These are phyloP conservation scores for Athalia rosae DNA, from an alignment of 2,888 invertebrate species.

Conservation along the genomic window DNA sequence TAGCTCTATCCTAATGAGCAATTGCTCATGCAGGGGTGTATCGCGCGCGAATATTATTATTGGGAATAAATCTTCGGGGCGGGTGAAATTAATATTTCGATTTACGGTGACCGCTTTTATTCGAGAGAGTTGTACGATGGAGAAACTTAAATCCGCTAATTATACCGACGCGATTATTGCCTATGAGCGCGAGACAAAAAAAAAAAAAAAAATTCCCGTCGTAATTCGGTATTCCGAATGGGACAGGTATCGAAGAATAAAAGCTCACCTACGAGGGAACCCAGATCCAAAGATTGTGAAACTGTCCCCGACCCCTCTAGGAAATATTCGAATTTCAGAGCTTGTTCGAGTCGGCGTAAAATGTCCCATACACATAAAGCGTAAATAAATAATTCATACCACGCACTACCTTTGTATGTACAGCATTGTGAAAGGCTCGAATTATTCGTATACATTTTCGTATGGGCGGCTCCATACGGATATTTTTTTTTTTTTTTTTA, in stretches of 20 bases:
- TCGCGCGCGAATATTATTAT: too few relatives aligned
- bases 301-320: conserved; percentile 48
- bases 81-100: background rate
- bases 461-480: background rate
- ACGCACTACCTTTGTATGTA: conserved; percentile 28
- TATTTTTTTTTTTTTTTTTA: background rate
- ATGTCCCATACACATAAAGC: background rate
- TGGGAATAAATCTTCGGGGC: background rate
- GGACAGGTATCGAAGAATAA: background rate
- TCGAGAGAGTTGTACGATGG: conserved; percentile 12
- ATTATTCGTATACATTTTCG: conserved; percentile 1
- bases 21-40: too few relatives aligned
- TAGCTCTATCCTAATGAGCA: too few relatives aligned
- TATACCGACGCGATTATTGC: background rate
- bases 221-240: too few relatives aligned
- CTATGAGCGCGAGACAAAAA: too few relatives aligned
- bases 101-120: background rate
- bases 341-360: conserved; percentile 47
- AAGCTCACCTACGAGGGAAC: conserved; percentile 22
- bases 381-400: conserved; percentile 66
- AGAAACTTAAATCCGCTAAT: conserved; percentile 26
- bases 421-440: background rate
- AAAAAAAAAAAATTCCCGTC: too few relatives aligned
- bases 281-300: conserved; percentile 52
- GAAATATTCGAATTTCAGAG: conserved; percentile 25